phyloP scores from a whole-genome alignment of 2,797 vertebrate species.

The Pseudochaenichthys georgianus region DNA sequence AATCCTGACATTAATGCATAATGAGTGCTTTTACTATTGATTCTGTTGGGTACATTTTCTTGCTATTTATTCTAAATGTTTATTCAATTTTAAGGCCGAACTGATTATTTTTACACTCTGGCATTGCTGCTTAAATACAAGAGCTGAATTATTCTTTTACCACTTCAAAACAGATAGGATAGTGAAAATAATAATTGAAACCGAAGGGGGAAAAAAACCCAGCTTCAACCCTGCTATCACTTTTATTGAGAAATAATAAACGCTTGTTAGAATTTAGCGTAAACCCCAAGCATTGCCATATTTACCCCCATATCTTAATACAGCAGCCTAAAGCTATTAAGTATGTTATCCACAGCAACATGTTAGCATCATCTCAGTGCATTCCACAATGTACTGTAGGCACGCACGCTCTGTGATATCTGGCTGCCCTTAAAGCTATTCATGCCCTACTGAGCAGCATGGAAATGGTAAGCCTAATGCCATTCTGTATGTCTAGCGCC shows the following conservation, averaged over 20 bases:
- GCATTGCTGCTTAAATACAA: not conserved
- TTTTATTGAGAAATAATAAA: conserved; percentile 9
- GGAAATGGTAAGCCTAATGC: conserved; percentile 68
- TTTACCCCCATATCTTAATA: conserved; percentile 35
- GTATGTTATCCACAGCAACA: conserved; percentile 54
- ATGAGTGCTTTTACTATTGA: not conserved
- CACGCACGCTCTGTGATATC: conserved; percentile 62
- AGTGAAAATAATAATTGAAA: conserved; percentile 8
- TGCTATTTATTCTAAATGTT: not conserved
- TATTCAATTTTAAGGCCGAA: not conserved
- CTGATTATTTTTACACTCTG: not conserved
- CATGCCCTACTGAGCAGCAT: conserved; percentile 68
- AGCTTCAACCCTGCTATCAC: not conserved
- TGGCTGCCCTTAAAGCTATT: conserved; percentile 68
- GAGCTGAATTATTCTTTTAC: not conserved
- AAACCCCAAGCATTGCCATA: conserved; percentile 9
- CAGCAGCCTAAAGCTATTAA: conserved; percentile 60
- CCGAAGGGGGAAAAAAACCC: not conserved
- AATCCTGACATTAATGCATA: not conserved
- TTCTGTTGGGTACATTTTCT: not conserved
- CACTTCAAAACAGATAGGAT: not conserved
- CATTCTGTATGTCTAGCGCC: conserved; percentile 72
- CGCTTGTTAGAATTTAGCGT: conserved; percentile 36
- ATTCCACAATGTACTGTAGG: conserved; percentile 49
- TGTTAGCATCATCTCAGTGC: conserved; percentile 63